Evolutionary conservation across 1,140 invertebrate species (phyloP).

Genomic region (Drosophila albomicans): DNA sequence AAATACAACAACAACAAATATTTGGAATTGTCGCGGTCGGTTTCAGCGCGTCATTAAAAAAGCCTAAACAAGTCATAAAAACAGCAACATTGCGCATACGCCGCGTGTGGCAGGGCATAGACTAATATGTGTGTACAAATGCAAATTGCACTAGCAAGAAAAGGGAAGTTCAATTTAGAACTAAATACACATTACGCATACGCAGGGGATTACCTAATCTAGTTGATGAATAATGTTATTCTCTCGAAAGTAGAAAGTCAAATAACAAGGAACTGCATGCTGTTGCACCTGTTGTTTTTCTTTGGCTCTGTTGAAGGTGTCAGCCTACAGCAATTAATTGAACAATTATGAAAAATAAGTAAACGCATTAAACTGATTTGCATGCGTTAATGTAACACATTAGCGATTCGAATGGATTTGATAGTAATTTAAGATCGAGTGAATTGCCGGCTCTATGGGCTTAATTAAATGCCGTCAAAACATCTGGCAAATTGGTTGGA

Average conservation of each 20-base stretch:
- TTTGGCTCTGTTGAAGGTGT: constrained; percentile 24
- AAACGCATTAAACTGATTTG: constrained; percentile 69
- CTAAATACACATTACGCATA: constrained; percentile 2
- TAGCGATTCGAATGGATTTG: constrained; percentile 36
- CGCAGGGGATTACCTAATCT: background rate
- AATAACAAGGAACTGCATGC: constrained; percentile 17
- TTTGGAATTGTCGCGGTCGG: constrained; percentile 58
- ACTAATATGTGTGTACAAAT: constrained; percentile 2
- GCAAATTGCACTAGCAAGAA: background rate
- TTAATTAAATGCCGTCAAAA: constrained; percentile 66
- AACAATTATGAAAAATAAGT: constrained; percentile 36
- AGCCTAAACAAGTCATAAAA: constrained; percentile 63
- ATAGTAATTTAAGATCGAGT: constrained; percentile 4
- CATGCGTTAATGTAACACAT: constrained; percentile 74
- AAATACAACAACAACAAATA: constrained; percentile 42
- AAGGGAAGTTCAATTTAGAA: constrained; percentile 1
- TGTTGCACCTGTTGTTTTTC: constrained; percentile 1
- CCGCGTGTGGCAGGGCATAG: constrained; percentile 23
- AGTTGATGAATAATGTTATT: background rate
- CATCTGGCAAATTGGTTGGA: constrained; percentile 61
- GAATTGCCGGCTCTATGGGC: constrained; percentile 12
- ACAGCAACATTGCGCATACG: constrained; percentile 46
- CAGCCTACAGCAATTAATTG: constrained; percentile 15
- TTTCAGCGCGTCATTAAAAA: constrained; percentile 63
- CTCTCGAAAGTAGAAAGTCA: constrained; percentile 1